Base-by-base conservation (phyloP, 2,113 vertebrate species). In the Ceratotherium simum region DNA sequence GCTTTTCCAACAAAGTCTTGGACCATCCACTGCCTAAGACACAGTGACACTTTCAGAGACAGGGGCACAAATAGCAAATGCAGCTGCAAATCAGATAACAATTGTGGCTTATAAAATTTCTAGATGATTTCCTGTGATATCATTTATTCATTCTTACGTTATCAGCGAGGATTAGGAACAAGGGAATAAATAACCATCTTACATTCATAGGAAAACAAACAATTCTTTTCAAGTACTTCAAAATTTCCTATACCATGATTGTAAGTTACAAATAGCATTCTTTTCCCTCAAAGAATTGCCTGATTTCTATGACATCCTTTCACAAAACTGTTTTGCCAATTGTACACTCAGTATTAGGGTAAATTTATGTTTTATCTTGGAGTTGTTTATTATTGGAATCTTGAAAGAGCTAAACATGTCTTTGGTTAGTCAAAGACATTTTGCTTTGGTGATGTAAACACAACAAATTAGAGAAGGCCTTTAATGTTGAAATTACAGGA, bases 371-470 rank as follows among this genome's bases (percentile, higher is more conserved):
- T 91, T 96, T 80, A 27, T 90, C 97, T 95, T 95, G 76, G 36
- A 72, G 79, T 39, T 88, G 42, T 18, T 97, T 87, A 65, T 29
- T 94, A 46, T 93, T 90, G 48, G 46, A 86, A 64, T 98, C 96
- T 82, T 93, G 70, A 92, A 97, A 96, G 82, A 80, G 25, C 48
- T 72, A 86, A 89, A 79, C 36, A 96, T 91, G 86, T 96, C 78
- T 92, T 87, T 78, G 67, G 9, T 79, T 93, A 72, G 85, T 83
- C 96, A 97, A 98, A 96, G 65, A 76, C 85, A 62, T 86, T 97
- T 97, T 96, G 79, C 89, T 97, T 96, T 97, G 82, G 58, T 95
- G 65, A 96, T 21, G 51, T 94, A 95, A 97, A 97, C 62, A 83
- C 78, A 82, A 93, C 36, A 95, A 96, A 97, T 75, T 83, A 86